These are phyloP conservation scores for Chloropsis cyanopogon DNA, from an alignment of 2,113 vertebrate species.

Conservation along the genomic window DNA sequence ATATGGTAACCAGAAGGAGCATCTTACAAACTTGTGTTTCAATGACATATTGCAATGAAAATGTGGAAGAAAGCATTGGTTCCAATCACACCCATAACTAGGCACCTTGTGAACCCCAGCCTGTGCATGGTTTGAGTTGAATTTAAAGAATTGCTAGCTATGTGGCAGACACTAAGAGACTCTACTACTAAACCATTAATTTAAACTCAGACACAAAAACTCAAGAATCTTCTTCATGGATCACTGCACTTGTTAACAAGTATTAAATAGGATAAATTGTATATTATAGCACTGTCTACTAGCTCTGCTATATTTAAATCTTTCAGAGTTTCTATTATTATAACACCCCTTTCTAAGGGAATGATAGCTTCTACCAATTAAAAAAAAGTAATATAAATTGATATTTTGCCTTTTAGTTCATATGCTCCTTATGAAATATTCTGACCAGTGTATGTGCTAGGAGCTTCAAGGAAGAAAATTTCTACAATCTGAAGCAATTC, in stretches of 20 bases:
- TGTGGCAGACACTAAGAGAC: conserved; percentile 18
- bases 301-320: conserved; percentile 18
- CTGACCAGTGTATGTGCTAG: neutral
- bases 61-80: conserved; percentile 7
- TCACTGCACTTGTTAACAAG: conserved; percentile 64
- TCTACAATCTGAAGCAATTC: neutral
- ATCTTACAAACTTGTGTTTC: conserved; percentile 18
- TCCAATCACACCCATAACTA: neutral
- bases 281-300: conserved; percentile 20
- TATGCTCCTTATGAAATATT: neutral
- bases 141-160: conserved; percentile 35
- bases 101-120: neutral
- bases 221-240: conserved; percentile 63
- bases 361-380: neutral
- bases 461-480: neutral
- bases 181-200: conserved; percentile 57
- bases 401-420: neutral
- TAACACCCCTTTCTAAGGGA: neutral
- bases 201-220: conserved; percentile 50
- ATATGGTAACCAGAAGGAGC: conserved; percentile 20
- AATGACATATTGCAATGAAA: conserved; percentile 22
- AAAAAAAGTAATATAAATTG: neutral
- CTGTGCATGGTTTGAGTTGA: neutral
- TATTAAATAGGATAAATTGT: conserved; percentile 41
- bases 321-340: neutral